phyloP scores from a whole-genome alignment of 2,797 vertebrate species.

The Buphagus erythrorhynchus region DNA sequence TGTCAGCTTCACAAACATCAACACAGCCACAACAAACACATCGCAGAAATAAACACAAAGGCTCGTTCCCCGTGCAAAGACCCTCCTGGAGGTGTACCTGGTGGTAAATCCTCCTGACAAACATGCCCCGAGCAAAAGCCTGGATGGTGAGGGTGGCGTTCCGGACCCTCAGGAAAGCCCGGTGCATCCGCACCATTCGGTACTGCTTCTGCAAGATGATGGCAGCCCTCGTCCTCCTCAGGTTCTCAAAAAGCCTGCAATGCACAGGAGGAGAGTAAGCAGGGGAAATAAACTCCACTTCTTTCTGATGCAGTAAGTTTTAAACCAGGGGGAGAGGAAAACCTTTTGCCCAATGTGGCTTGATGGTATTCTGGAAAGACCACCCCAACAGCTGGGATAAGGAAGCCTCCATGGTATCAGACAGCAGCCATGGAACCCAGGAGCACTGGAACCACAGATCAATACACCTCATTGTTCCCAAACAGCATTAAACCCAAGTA shows the following conservation, averaged over 20 bases:
- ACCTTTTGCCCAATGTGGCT: not conserved
- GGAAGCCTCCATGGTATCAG: not conserved
- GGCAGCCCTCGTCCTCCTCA: slow-evolving; percentile 84
- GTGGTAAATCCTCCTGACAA: slow-evolving; percentile 83
- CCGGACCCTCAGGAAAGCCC: slow-evolving; percentile 75
- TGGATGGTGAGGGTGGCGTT: slow-evolving; percentile 85
- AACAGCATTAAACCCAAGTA: not conserved
- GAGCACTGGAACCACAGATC: not conserved
- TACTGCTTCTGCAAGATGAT: slow-evolving; percentile 89
- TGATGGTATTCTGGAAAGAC: not conserved
- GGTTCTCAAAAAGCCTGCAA: slow-evolving; percentile 80
- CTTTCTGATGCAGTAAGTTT: not conserved
- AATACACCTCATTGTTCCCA: not conserved
- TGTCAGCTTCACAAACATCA: not conserved
- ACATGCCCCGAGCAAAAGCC: slow-evolving; percentile 88
- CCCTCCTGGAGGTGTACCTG: slow-evolving; percentile 76
- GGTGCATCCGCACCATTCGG: slow-evolving; percentile 84
- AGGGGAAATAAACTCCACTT: not conserved
- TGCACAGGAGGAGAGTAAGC: not conserved
- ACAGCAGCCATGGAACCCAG: not conserved
- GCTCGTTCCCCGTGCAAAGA: not conserved
- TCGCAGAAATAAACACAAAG: fast-evolving
- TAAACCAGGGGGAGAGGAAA: not conserved
- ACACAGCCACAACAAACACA: not conserved
- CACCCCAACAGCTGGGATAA: not conserved